These are phyloP conservation scores for Diaprepes abbreviatus DNA, from an alignment of 2,888 invertebrate species.

Conservation along the genomic window DNA sequence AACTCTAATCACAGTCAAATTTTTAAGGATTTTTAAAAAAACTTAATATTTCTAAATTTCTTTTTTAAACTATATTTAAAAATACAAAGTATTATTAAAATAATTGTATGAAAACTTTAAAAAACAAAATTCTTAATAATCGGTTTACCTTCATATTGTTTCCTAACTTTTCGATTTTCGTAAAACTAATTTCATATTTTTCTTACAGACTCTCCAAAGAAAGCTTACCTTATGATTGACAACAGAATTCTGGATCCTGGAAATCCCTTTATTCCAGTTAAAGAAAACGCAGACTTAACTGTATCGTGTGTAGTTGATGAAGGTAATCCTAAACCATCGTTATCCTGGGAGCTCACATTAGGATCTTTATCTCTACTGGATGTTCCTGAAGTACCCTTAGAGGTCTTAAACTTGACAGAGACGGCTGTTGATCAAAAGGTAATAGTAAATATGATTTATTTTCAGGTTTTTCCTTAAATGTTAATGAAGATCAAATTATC, in stretches of 20 bases:
- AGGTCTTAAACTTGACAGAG: slow-evolving; percentile 69
- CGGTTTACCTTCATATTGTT: too few relatives aligned
- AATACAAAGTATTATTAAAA: too few relatives aligned
- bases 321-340: slow-evolving; percentile 78
- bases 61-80: too few relatives aligned
- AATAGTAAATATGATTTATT: background rate
- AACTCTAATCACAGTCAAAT: too few relatives aligned
- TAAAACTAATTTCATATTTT: background rate
- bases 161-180: too few relatives aligned
- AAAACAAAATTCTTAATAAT: too few relatives aligned
- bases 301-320: slow-evolving; percentile 91
- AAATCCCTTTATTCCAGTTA: slow-evolving; percentile 89
- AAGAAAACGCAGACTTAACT: slow-evolving; percentile 86
- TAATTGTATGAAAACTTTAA: too few relatives aligned
- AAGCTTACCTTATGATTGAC: slow-evolving; percentile 89
- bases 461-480: too few relatives aligned
- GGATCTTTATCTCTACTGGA: slow-evolving; percentile 73
- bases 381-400: slow-evolving; percentile 71
- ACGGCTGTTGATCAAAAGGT: slow-evolving; percentile 62
- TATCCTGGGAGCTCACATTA: slow-evolving; percentile 77
- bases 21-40: too few relatives aligned
- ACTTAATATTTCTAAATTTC: too few relatives aligned
- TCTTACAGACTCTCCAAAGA: slow-evolving; percentile 82
- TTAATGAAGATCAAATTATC: too few relatives aligned
- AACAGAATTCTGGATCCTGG: slow-evolving; percentile 87